Conservation (phyloP, 2,797 vertebrate species). For the Prunella strophiata region DNA sequence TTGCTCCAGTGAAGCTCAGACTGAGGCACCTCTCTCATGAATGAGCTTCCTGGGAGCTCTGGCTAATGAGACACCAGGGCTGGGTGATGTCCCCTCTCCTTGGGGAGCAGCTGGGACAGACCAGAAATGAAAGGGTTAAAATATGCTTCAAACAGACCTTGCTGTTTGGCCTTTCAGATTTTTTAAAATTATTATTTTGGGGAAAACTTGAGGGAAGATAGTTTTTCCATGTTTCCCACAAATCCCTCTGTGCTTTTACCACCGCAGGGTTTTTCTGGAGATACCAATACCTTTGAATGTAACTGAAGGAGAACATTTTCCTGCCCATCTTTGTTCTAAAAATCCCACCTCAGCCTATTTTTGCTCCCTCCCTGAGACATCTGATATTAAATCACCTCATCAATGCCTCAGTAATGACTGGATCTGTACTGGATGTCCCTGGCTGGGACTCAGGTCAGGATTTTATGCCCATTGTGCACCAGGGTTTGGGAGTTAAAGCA, state of each 20-base stretch:
- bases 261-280: background rate
- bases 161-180: background rate
- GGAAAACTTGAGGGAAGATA: background rate
- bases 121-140: background rate
- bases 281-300: background rate
- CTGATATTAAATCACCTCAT: background rate
- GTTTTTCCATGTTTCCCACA: background rate
- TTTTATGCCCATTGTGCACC: background rate
- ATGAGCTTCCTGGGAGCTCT: background rate
- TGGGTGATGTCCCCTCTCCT: background rate
- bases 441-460: background rate
- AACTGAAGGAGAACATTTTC: background rate
- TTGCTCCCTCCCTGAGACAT: background rate
- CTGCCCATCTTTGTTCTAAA: background rate
- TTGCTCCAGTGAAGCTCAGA: background rate
- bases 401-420: background rate
- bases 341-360: background rate
- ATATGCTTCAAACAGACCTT: background rate
- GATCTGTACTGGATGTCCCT: background rate
- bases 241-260: background rate
- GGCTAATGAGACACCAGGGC: accelerated
- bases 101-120: background rate
- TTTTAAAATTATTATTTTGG: background rate
- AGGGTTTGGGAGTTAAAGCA: background rate
- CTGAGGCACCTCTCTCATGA: background rate